Evolutionary conservation across 2,888 invertebrate genomes (phyloP), one percentile per base, ranked within the genome.

Genomic region (Xanthorhoe spadicearia): DNA sequence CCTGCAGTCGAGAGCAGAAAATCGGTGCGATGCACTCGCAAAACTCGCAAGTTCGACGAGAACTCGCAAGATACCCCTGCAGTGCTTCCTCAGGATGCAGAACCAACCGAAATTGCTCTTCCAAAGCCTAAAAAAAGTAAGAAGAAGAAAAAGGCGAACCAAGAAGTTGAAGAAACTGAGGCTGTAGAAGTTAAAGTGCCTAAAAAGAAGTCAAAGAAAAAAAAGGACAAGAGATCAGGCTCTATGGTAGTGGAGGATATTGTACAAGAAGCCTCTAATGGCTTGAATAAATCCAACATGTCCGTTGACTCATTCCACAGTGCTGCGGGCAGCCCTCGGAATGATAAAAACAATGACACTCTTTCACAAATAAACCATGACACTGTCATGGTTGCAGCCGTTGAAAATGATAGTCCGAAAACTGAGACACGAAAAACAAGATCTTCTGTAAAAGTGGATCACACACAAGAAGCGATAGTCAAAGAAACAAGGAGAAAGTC

Each of bases 281-380:
- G 56, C 17, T 35, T 78, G 4, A 83, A 86, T 63, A 79, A 74
- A 46, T 84, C 81, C 58, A 78, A 77, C 61, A 73, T 73, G 32
- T 89, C 90, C 9, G 58, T 74, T n/a, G 90, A 90, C 35, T 90
- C 91, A 15, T 90, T 86, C 61, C 85, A 90, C 65, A 91, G 89
- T 69, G 90, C 90, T 85, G 85, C 86, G 3, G 87, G 85, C 83
- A 91, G 89, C 77, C 87, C 86, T 10, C n/a, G 55, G 0, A 67
- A 49, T 46, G 46, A 51, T 23, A 56, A 62, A 48, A 65, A 63
- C 17, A 62, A 61, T 61, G 56, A 46, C 3, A 51, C 17, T 1
- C 35, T 10, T 59, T n/a, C 35, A 52, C n/a, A n/a, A 13, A 49
- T 54, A 2, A 15, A 64, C 6, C 17, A 58, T 23, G 19, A 55